These are phyloP conservation scores for Mamestra configurata DNA, from an alignment of 1,140 invertebrate species.

Conservation along the genomic window DNA sequence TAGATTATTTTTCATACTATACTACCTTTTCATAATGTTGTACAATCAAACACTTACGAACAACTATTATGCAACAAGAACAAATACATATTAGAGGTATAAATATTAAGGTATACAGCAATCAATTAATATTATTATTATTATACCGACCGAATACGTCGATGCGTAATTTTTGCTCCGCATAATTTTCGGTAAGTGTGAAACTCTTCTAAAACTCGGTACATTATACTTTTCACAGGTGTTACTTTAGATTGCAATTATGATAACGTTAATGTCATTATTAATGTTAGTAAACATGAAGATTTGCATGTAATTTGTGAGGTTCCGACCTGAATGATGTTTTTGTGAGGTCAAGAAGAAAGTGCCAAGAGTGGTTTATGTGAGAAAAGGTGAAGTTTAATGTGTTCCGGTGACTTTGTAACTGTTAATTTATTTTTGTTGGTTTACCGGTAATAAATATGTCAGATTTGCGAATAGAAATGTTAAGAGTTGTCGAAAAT, in stretches of 20 bases:
- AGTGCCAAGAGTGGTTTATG: constrained; percentile 28
- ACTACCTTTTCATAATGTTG: no score
- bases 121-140: no score
- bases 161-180: no score
- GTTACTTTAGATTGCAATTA: constrained; percentile 37
- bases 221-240: constrained; percentile 23
- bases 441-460: constrained; percentile 9
- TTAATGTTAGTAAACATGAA: constrained; percentile 30
- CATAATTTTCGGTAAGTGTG: no score
- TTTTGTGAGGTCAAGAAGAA: constrained; percentile 35
- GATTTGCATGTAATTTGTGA: constrained; percentile 31
- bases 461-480: background rate
- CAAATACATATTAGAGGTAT: no score
- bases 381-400: constrained; percentile 37
- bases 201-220: background rate
- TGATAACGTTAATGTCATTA: constrained; percentile 56
- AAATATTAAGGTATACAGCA: no score
- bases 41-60: no score
- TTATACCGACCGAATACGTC: no score
- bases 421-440: constrained; percentile 33
- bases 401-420: constrained; percentile 13
- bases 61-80: no score
- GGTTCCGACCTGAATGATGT: background rate
- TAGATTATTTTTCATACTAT: no score
- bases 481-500: background rate